phyloP scores from a whole-genome alignment of 2,797 vertebrate species.

The Ceryle rudis region DNA sequence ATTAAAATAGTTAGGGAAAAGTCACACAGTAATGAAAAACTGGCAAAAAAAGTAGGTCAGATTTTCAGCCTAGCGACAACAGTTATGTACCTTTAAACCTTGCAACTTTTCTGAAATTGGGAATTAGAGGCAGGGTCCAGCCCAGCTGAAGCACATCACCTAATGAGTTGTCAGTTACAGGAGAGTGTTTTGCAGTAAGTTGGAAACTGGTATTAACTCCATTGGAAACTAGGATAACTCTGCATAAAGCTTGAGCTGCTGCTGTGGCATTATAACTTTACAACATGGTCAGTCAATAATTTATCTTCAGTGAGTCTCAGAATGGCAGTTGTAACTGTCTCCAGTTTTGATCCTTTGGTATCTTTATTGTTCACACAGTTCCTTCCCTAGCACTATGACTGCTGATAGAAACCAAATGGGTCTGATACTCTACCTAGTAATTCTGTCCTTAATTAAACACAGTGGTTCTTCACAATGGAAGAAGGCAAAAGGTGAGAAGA shows the following conservation, averaged over 20 bases:
- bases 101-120: not conserved
- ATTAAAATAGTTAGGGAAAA: not conserved
- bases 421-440: not conserved
- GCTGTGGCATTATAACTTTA: not conserved
- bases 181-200: not conserved
- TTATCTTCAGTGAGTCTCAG: not conserved
- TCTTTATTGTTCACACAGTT: not conserved
- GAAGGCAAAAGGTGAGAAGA: not conserved
- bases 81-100: not conserved
- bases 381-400: not conserved
- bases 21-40: not conserved
- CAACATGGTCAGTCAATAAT: not conserved
- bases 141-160: not conserved
- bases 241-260: not conserved
- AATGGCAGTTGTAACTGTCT: not conserved
- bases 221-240: not conserved
- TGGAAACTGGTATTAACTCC: not conserved
- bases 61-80: not conserved
- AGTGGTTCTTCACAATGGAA: not conserved
- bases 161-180: not conserved
- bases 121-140: not conserved
- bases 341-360: not conserved
- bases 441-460: not conserved
- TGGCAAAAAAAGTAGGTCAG: not conserved
- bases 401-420: not conserved